Base-by-base conservation (phyloP, 2,888 invertebrate genomes). In the Habroteleia sp. region DNA sequence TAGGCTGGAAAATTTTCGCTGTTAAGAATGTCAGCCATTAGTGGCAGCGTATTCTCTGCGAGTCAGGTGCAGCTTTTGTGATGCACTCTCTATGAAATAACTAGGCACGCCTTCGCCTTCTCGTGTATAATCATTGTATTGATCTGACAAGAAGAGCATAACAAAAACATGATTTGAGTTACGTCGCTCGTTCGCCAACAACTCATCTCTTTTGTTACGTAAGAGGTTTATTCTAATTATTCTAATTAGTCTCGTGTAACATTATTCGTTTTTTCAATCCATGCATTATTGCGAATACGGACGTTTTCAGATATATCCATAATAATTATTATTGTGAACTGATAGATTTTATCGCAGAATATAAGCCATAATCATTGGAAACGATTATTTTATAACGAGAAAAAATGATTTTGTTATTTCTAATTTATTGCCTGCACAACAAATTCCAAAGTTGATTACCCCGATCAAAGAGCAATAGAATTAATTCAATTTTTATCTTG, bases 31-130 rank as follows among this genome's bases (percentile, higher is more conserved):
- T 35, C 44, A 54, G 63, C 63, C 33, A 56, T 72, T 72, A 60
- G 46, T 11, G 37, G 63, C 58, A 31, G 20, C 37, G 27, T 54
- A 44, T 62, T 35, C 33, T 63, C 27, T 6, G 41, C 31, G 54
- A 72, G 71, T 72, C 71, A 72, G 71, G 71, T 72, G 71, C 63
- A 72, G 25, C 71, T 72, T 71, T 72, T 72, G 71, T 72, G 56
- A 23, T 29, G 44, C 60, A 31, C 39, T 37, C 56, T 41, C 23
- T 39, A 44, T 17, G 29, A n/a, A 62, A 72, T 62, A 54, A 46
- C 46, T 50, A 72, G 71, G 56, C 71, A 72, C 71, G 56, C 71
- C 71, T 72, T 72, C 63, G 63, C 25, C 52, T 52, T 41, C 41
- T 52, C 52, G 35, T 52, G 4, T 44, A 60, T 56, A 63, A 72